A percentile compares a stretch with the other conserved stretches of the same genome.
Evolutionary conservation across 92 coral and sea anemone genomes (phyloP).

Genomic region (Meandrina meandrites): DNA sequence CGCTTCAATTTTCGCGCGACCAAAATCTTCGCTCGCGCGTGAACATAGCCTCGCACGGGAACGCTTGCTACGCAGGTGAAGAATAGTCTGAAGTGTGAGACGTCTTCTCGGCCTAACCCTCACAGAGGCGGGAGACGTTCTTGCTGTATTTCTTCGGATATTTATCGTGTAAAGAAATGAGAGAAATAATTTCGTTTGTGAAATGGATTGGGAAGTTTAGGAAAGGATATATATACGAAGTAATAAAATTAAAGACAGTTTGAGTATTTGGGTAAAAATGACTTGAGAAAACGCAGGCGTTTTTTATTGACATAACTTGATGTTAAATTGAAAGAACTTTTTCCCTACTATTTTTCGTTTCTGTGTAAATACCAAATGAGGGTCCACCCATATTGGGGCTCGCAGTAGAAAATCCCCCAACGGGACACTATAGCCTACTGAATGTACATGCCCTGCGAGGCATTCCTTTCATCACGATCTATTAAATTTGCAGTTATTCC

Average conservation of each 20-base stretch:
- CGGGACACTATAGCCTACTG: too few species aligned
- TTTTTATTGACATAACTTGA: background rate
- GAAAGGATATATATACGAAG: background rate
- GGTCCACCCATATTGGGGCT: background rate
- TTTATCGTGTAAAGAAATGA: background rate
- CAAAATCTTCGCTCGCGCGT: too few species aligned
- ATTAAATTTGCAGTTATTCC: background rate
- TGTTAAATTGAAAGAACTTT: background rate
- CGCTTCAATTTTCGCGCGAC: too few species aligned
- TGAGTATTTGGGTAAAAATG: background rate
- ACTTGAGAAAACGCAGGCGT: conserved; percentile 41
- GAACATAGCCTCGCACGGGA: too few species aligned
- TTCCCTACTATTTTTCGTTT: background rate
- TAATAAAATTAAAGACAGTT: background rate
- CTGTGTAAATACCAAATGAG: conserved; percentile 1
- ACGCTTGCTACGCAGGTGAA: too few species aligned
- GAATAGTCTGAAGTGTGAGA: too few species aligned
- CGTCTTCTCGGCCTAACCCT: too few species aligned
- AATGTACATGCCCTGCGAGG: background rate
- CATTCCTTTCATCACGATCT: too few species aligned
- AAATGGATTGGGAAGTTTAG: background rate
- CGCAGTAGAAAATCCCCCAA: background rate
- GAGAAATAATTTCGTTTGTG: background rate
- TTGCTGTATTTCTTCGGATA: background rate
- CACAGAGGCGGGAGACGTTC: background rate